Evolutionary conservation across 2,888 invertebrate species (phyloP).

Genomic region (Mesorhabditis sp.): DNA sequence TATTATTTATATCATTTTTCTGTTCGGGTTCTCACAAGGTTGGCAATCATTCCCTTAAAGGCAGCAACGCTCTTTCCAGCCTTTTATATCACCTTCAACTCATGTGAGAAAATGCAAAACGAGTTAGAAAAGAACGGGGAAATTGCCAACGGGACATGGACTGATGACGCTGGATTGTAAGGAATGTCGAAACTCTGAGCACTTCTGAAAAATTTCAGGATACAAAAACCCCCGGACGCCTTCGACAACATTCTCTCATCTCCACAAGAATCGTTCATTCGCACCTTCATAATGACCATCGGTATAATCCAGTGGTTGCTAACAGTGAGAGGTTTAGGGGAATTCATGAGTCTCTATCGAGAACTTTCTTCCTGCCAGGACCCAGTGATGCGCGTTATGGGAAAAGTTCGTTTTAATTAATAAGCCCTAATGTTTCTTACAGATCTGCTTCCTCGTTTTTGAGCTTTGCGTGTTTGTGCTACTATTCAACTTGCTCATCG

Average conservation of each 20-base stretch:
- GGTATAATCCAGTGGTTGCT: slow-evolving; percentile 61
- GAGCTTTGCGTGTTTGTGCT: slow-evolving; percentile 95
- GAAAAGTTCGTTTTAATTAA: slow-evolving; percentile 21
- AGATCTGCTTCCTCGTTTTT: slow-evolving; percentile 75
- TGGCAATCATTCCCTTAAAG: neutral
- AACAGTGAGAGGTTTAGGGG: slow-evolving; percentile 65
- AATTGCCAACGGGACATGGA: neutral
- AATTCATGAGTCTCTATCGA: slow-evolving; percentile 39
- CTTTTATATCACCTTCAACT: slow-evolving; percentile 83
- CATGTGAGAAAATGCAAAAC: slow-evolving; percentile 62
- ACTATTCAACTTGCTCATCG: slow-evolving; percentile 94
- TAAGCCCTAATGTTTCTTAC: slow-evolving; percentile 8
- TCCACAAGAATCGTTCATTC: slow-evolving; percentile 64
- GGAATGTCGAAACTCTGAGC: neutral
- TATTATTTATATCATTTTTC: slow-evolving; percentile 91
- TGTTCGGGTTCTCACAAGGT: slow-evolving; percentile 91
- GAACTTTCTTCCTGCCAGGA: slow-evolving; percentile 39
- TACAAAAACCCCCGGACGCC: neutral
- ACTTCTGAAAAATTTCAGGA: neutral
- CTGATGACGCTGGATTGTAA: neutral
- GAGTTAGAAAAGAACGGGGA: neutral
- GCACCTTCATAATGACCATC: slow-evolving; percentile 96
- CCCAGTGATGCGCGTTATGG: slow-evolving; percentile 29
- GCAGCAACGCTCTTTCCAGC: slow-evolving; percentile 19
- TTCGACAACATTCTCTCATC: slow-evolving; percentile 30